Conservation (phyloP, 2,113 vertebrate genomes). For the Carassius carassius region DNA sequence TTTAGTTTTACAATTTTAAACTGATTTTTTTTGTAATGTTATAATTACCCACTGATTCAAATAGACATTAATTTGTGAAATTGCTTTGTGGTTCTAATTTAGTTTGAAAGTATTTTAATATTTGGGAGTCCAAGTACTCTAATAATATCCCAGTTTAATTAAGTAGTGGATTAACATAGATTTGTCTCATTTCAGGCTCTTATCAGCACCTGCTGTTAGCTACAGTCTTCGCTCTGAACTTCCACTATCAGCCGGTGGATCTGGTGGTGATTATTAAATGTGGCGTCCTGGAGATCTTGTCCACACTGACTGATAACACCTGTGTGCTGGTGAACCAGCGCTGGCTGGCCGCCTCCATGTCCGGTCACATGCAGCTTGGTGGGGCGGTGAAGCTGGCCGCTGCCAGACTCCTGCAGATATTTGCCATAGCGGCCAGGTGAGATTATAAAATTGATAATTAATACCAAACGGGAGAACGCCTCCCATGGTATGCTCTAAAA, state of each 20-base stretch:
- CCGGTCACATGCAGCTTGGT: slow-evolving; percentile 69
- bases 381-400: slow-evolving; percentile 75
- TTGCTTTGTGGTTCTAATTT: background rate
- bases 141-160: background rate
- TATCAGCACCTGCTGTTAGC: slow-evolving; percentile 78
- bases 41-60: background rate
- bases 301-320: slow-evolving; percentile 75
- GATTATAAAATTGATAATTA: background rate
- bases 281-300: slow-evolving; percentile 78
- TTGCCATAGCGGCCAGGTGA: slow-evolving; percentile 79
- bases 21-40: background rate
- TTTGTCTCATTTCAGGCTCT: slow-evolving; percentile 64
- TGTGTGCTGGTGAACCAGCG: slow-evolving; percentile 76
- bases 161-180: background rate
- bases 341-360: slow-evolving; percentile 74
- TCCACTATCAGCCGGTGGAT: slow-evolving; percentile 77
- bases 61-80: background rate
- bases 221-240: slow-evolving; percentile 79
- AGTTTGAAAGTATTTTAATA: background rate
- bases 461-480: background rate
- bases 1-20: background rate
- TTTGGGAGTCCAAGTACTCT: background rate
- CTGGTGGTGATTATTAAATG: slow-evolving; percentile 75
- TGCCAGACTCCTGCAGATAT: slow-evolving; percentile 77
- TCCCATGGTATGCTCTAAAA: background rate